Percentiles rank a stretch among this genome's conserved stretches.
phyloP scores from a whole-genome alignment of 2,888 invertebrate species.

The Drosophila subsilvestris region DNA sequence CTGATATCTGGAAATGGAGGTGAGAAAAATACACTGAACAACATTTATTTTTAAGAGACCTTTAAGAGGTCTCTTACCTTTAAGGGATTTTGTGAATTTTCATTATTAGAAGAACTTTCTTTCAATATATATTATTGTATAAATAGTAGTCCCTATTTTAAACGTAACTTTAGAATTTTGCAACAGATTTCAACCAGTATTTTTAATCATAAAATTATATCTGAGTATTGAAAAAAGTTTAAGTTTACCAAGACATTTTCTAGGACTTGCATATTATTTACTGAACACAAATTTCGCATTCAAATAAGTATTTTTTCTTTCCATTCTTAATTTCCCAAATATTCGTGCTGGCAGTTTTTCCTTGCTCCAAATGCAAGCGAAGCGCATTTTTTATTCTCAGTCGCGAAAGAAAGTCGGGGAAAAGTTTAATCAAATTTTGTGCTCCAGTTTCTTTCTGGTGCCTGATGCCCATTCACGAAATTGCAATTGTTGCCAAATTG shows the following conservation, averaged over 20 bases:
- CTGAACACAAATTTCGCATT: neutral
- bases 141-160: too few species aligned
- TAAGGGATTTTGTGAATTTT: too few species aligned
- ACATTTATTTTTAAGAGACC: too few species aligned
- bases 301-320: neutral
- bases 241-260: too few species aligned
- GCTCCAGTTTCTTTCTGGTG: constrained; percentile 57
- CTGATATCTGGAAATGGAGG: constrained; percentile 82
- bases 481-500: constrained; percentile 80
- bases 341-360: neutral
- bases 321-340: neutral
- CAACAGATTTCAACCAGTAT: too few species aligned
- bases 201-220: too few species aligned
- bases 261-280: too few species aligned
- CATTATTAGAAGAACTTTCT: too few species aligned
- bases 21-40: constrained; percentile 52
- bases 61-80: too few species aligned
- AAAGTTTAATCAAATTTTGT: constrained; percentile 71
- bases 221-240: too few species aligned
- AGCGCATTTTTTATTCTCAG: constrained; percentile 29
- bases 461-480: constrained; percentile 48
- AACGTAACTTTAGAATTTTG: too few species aligned
- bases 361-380: constrained; percentile 20
- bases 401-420: constrained; percentile 14
- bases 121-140: too few species aligned